These are phyloP conservation scores for Agrypnus murinus DNA, from an alignment of 2,888 invertebrate species.

Conservation along the genomic window DNA sequence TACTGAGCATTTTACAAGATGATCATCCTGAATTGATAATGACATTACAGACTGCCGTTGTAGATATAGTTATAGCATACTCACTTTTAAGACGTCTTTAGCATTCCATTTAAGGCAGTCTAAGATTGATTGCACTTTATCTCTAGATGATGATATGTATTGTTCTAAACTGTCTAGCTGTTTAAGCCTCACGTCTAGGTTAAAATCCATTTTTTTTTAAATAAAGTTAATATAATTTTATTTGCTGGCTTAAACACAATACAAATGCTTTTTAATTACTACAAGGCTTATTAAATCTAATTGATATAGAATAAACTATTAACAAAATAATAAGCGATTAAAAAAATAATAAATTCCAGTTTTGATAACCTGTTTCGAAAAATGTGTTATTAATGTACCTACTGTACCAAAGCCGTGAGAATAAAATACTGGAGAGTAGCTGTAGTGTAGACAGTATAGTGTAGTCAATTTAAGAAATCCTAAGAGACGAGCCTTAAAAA, in stretches of 20 bases:
- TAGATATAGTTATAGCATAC: not conserved
- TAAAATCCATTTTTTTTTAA: constrained; percentile 68
- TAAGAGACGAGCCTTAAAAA: no score
- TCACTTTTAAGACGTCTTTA: constrained; percentile 64
- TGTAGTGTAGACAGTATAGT: no score
- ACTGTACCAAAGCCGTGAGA: no score
- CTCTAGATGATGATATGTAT: constrained; percentile 67
- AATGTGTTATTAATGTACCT: not conserved
- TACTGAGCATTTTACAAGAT: constrained; percentile 70
- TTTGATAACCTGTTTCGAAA: constrained; percentile 9
- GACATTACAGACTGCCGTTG: not conserved
- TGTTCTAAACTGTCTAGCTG: constrained; percentile 69
- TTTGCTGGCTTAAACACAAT: constrained; percentile 1
- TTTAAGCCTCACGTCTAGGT: constrained; percentile 68
- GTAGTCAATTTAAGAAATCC: no score
- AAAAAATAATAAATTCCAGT: constrained; percentile 6
- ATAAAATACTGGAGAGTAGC: no score
- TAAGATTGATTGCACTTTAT: constrained; percentile 65
- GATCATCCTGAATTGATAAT: constrained; percentile 61
- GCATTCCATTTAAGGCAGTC: constrained; percentile 65
- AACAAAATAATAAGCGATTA: no score
- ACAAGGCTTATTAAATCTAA: constrained; percentile 22
- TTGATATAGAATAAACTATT: not conserved
- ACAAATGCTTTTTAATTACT: no score
- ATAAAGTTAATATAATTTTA: not conserved